Base-by-base conservation (phyloP, 1,140 invertebrate genomes). In the Frieseomelitta varia region DNA sequence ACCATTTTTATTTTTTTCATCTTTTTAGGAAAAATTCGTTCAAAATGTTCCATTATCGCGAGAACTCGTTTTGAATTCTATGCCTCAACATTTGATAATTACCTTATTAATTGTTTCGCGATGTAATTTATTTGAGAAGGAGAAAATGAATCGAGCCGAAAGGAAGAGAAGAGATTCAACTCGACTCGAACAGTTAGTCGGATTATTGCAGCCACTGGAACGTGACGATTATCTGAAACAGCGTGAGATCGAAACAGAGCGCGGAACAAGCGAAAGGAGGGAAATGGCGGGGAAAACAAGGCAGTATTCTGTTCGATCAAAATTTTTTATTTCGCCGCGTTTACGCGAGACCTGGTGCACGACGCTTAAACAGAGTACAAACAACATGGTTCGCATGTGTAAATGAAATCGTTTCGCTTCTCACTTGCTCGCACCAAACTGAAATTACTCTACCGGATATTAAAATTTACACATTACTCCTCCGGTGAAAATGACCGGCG, bases 381-480 rank as follows among this genome's bases (percentile, higher is more conserved):
- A 72, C 47, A 51, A 51, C 27, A 27, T 15, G 47, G 8, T 53
- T 51, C 4, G 15, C 12, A 75, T 21, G 21, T 56, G 51, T 56
- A 75, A 30, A 75, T 75, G 58, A 75, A 75, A 24, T 56, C 19
- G 53, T 34, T 75, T 30, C 30, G 69, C n/a, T 72, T 72, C 69
- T 51, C 39, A 47, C 68, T 39, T 47, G 4, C 39, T 14, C 68
- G 68, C n/a, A 10, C 24, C 15, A 72, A 72, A 72, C 69, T 72
- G 69, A 53, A 72, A 72, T 53, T 72, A 53, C 69, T 72, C 47
- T 72, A 72, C 0, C 69, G 69, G 69, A 72, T 72, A 72, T 72
- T 72, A 61, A 61, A 76, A 76, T n/a, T 12, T 76, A 19, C 61
- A 19, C 56, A 17, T 61, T 27, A 47, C 24, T 47, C 24, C 34